Base-by-base conservation (phyloP, 2,113 vertebrate species). In the Pongo abelii region DNA sequence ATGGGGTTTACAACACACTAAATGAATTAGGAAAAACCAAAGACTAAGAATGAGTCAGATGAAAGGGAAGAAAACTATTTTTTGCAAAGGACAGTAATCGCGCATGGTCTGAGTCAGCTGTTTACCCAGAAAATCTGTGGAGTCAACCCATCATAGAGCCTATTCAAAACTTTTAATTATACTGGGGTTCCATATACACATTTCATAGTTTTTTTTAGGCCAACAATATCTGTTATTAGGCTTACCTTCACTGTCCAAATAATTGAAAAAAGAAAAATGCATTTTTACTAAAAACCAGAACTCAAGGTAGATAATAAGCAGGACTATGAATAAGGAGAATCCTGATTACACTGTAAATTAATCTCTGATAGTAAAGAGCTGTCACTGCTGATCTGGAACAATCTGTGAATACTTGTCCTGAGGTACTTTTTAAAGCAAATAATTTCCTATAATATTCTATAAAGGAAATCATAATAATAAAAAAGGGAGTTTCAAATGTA, bases 141-240 rank as follows among this genome's bases (percentile, higher is more conserved):
- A 94, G 95, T 97, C 98, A 97, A 98, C 98, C 95, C 93, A 67
- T 61, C 96, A 97, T 94, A 95, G 80, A 95, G 84, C 0, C 92
- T 97, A 96, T 95, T 98, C 97, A 98, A 97, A 98, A 95, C 69
- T 93, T 96, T 98, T 98, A 98, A 98, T 98, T 98, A 98, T 74
- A 97, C 79, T 95, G 55, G 12, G 96, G 94, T 98, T 98, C 6
- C 75, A 84, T 61, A 96, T 43, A 95, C 30, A 92, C 75, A 97
- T 55, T 72, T 98, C 95, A 96, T 83, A 96, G 96, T 75, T 94
- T 83, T 83, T 97, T 57, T 96, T 18, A 88, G 79, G 38, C 52
- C 69, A 84, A 85, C 94, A 87, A 92, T 78, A 83, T 80, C 84
- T 93, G 55, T 91, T 86, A 38, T 43, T 40, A 23, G 69, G 35